phyloP scores from a whole-genome alignment of 1,140 invertebrate species.

The Babylonia areolata region DNA sequence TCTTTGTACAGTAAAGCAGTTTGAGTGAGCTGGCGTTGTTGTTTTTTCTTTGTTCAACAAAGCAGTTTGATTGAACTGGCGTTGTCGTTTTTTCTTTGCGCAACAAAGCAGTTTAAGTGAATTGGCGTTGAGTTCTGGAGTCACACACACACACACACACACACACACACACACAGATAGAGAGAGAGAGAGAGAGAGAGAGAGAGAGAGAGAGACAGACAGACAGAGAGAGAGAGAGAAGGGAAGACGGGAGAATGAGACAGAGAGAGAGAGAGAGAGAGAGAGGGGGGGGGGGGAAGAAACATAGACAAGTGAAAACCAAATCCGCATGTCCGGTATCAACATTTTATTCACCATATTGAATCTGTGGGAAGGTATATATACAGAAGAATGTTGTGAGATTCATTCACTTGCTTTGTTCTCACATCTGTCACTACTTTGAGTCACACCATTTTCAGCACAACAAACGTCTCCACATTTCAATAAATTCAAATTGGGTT shows the following conservation, averaged over 20 bases:
- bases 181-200: slow-evolving; percentile 11
- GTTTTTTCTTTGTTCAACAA: too few relatives aligned
- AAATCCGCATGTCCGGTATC: neutral
- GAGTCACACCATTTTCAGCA: neutral
- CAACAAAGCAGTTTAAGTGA: too few relatives aligned
- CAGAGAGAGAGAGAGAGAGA: neutral
- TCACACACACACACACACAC: too few relatives aligned
- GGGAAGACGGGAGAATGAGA: neutral
- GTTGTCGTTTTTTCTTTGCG: too few relatives aligned
- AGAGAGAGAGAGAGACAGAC: neutral
- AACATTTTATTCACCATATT: neutral
- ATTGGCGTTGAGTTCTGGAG: too few relatives aligned
- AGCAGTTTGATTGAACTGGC: too few relatives aligned
- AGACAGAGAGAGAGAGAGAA: neutral
- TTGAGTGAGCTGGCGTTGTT: too few relatives aligned
- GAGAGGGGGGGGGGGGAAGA: neutral
- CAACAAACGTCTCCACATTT: too few relatives aligned
- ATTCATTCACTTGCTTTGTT: neutral
- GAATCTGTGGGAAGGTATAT: too few relatives aligned
- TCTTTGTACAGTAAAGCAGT: too few relatives aligned
- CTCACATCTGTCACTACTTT: neutral
- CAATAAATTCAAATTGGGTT: too few relatives aligned
- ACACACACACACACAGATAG: neutral
- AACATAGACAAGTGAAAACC: neutral
- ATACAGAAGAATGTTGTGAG: too few relatives aligned